Base-by-base conservation (phyloP, 64 coral and sea anemone species). In the Acropora tenuis region DNA sequence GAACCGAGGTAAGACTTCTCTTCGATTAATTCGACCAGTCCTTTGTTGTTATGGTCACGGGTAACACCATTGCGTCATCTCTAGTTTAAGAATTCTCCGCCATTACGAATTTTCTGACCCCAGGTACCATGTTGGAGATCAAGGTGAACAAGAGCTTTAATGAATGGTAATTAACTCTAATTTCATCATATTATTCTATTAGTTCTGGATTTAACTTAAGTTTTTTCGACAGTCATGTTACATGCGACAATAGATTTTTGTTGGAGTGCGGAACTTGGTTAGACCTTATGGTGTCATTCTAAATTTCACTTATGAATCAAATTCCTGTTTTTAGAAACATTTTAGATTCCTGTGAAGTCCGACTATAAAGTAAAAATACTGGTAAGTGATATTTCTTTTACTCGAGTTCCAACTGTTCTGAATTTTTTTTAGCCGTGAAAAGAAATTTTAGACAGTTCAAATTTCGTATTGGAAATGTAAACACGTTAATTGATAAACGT, bases 51-150 rank as follows among this genome's bases (percentile, higher is more conserved):
- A 76, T 88, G 43, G 86, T 73, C 41, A 88, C 86, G 50, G 72
- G 75, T 78, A 58, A 40, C 4, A 6, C 1, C 42, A 78, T 88
- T 69, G 76, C 86, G 53, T 88, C 86, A 88, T 19, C 10, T 5
- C 12, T 88, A 88, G 57, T 59, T 85, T 88, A 57, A 57, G 86
- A 88, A 88, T 88, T 88, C 72, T 50, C 43, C 13, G 48, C 13
- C 86, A 88, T 88, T 77, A 88, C 86, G 50, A 88, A 88, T 58
- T 47, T 78, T 63, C 73, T 18, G 49, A 55, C 55, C 75, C 30
- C 50, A 3, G 49, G 20, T 13, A 77, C 82, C 82, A 85, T 49
- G 82, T 71, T 71, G 82, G 18, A 46, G 13, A 7, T 1, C 17
- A 85, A 69, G 72, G 72, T 85, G 80, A 60, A 71, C 16, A 65